Evolutionary conservation across 2,888 invertebrate genomes (phyloP).

Genomic region (Drosophila greeni): DNA sequence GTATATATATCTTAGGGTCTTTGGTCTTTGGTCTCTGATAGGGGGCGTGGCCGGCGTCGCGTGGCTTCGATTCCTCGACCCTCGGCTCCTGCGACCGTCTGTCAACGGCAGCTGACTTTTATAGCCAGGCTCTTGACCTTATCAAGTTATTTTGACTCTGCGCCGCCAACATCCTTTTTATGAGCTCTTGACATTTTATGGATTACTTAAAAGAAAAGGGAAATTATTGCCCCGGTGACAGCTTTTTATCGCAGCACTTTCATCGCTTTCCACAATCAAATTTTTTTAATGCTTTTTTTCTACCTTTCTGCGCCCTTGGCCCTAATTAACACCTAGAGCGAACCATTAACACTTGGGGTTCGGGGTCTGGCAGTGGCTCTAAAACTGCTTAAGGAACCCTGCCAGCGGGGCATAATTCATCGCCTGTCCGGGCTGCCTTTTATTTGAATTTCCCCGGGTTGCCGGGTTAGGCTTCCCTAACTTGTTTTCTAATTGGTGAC

Average conservation of each 20-base stretch:
- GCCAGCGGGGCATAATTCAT: constrained; percentile 51
- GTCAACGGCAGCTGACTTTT: constrained; percentile 59
- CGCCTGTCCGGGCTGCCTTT: constrained; percentile 9
- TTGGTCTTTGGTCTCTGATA: constrained; percentile 9
- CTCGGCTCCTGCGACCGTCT: constrained; percentile 15
- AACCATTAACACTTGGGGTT: constrained; percentile 67
- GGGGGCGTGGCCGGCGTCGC: constrained; percentile 59
- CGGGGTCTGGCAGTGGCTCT: constrained; percentile 47
- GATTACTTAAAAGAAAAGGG: constrained; percentile 45
- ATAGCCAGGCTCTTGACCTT: constrained; percentile 67
- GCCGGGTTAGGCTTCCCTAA: constrained; percentile 41
- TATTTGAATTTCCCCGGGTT: constrained; percentile 3
- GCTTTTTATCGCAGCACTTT: constrained; percentile 70
- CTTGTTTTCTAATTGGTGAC: constrained; percentile 77
- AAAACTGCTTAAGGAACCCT: constrained; percentile 46
- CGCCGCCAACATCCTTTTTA: constrained; percentile 50
- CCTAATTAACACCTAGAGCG: constrained; percentile 71
- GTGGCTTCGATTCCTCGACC: constrained; percentile 46
- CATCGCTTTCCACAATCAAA: constrained; percentile 48
- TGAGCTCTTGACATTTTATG: constrained; percentile 66
- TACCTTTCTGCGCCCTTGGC: constrained; percentile 55
- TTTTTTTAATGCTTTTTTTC: constrained; percentile 47
- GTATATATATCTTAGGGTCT: constrained; percentile 6
- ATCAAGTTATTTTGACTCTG: constrained; percentile 52
- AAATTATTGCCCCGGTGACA: constrained; percentile 55